Evolutionary conservation across 2,888 invertebrate genomes (phyloP), one percentile per base, ranked within the genome.

Genomic region (Lycocerus yunnanus): DNA sequence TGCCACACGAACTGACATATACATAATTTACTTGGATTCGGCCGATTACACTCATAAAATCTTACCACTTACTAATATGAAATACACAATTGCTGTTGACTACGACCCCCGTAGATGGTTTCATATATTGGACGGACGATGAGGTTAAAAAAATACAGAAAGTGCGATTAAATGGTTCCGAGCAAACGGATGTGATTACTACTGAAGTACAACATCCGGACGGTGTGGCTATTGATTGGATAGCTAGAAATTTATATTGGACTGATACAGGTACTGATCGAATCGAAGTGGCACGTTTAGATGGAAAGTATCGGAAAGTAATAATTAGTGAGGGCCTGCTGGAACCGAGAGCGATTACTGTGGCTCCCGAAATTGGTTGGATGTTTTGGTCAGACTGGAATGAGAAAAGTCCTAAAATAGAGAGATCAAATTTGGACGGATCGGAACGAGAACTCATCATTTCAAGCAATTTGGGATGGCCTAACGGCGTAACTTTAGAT

Each of bases 301-400:
- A 95, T 84, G 97, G 97, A 0, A 90, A 91, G 3, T 92, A 91
- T 77, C 79, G 86, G 18, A 83, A 93, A 89, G 93, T 95, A 0
- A 87, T 97, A 65, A 93, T 97, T 78, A 94, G 95, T 86, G 93
- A 95, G 80, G 94, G 95, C 75, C 86, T 98, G 10, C 92, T 93
- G 80, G 95, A 97, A 81, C 98, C 98, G 0, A 89, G 98, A 70
- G 98, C 96, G 0, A 95, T 99, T 76, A 96, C 95, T 0, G 89
- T 98, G 0, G 96, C 97, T 69, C 96, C 98, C 0, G 91, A 92
- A 15, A 90, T 93, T 0, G 97, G 97, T 0, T 93, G 94, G 91
- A 92, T 97, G 90, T 97, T 97, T 87, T 97, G 97, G 97, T 94
- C 96, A 0, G 97, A 97, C 85, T 97, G 97, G 97, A 91, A 92